Evolutionary conservation across 2,888 invertebrate species (phyloP), one percentile per base, ranked within the genome.

Genomic region (Trisateles emortualis): DNA sequence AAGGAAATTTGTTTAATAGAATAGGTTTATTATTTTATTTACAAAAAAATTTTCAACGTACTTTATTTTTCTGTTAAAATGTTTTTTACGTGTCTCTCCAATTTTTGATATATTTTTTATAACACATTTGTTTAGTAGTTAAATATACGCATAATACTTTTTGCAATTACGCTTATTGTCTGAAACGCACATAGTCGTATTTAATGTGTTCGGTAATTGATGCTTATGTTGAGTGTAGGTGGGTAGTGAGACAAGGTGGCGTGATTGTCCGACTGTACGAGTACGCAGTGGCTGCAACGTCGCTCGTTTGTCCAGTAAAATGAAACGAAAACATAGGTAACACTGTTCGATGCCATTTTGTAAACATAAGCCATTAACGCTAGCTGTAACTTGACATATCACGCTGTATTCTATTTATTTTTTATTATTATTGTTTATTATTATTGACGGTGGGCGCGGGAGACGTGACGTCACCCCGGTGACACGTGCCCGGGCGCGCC

Each of bases 301-400:
- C 74, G 76, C 76, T 78, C 75, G 67, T 58, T 64, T 69, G 81
- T 79, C 79, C 78, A 80, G 69, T 55, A 67, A 68, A 64, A 59
- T 59, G 74, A 76, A 78, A 72, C 78, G 79, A 79, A 80, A 59
- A 47, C 53, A 62, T 64, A 68, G 62, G 62, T 71, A 69, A 76
- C 73, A 66, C 71, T 68, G 71, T 77, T 76, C 67, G 76, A 83
- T 79, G 84, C 83, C 83, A 83, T 82, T 80, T 74, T 74, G 64
- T 73, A 74, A 54, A 65, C 68, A 52, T 59, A 62, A 59, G 64
- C 62, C 64, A 59, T 49, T 76, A 73, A 73, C 67, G 75, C 76
- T 77, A 79, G 77, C 81, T 72, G 76, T 78, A 82, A 85, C 75
- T 75, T 74, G 72, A 87, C 87, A 87, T 87, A 87, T 87, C 87